Evolutionary conservation across 2,888 invertebrate genomes (phyloP).

Genomic region (Nyleta sp.): DNA sequence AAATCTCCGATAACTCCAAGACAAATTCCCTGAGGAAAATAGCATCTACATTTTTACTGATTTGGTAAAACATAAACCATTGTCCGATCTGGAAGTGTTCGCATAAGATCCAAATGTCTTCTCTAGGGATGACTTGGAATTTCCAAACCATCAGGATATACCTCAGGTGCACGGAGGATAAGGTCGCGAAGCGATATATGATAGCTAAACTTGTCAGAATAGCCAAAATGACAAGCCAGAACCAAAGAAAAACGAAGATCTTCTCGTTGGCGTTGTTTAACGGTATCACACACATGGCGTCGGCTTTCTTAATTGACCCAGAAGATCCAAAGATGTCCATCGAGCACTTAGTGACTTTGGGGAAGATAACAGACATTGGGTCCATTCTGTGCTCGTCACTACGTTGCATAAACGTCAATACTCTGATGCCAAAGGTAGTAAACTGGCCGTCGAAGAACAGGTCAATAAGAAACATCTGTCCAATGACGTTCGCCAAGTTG

Average conservation of each 20-base stretch:
- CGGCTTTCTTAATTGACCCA: conserved; percentile 94
- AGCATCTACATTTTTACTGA: conserved; percentile 96
- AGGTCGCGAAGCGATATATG: conserved; percentile 90
- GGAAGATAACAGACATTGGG: conserved; percentile 94
- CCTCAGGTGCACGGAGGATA: conserved; percentile 90
- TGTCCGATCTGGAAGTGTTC: conserved; percentile 93
- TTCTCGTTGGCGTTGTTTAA: conserved; percentile 97
- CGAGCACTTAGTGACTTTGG: conserved; percentile 96
- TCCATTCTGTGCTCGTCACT: conserved; percentile 93
- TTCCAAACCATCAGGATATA: conserved; percentile 91
- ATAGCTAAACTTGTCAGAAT: conserved; percentile 91
- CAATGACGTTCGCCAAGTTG: conserved; percentile 94
- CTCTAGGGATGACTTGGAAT: conserved; percentile 90
- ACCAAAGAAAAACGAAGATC: conserved; percentile 97
- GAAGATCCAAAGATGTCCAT: conserved; percentile 98
- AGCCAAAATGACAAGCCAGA: conserved; percentile 94
- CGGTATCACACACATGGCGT: conserved; percentile 94
- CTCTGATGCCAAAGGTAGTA: conserved; percentile 95
- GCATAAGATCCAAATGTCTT: conserved; percentile 86
- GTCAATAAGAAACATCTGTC: conserved; percentile 96
- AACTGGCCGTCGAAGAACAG: conserved; percentile 95
- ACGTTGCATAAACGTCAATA: conserved; percentile 94
- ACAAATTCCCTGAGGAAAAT: conserved; percentile 94
- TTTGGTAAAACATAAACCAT: conserved; percentile 96
- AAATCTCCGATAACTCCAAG: conserved; percentile 86